Conservation (phyloP, 2,113 vertebrate species). For the Antennarius striatus region DNA sequence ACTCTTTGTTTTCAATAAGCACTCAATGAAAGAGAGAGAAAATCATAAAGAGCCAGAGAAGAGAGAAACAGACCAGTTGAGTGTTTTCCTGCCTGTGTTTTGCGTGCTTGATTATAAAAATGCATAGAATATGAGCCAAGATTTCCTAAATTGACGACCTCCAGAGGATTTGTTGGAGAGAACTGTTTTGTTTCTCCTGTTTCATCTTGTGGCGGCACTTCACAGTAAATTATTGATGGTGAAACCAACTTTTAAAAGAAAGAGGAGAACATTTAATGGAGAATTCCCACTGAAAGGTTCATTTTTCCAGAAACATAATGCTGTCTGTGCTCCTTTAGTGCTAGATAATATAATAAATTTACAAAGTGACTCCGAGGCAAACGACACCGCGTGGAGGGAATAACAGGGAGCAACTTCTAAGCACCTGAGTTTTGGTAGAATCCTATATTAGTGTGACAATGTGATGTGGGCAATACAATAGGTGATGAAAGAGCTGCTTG, state of each 20-base stretch:
- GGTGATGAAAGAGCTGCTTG: slow-evolving; percentile 68
- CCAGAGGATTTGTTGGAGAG: slow-evolving; percentile 33
- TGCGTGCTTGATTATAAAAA: neutral
- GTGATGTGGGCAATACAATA: slow-evolving; percentile 59
- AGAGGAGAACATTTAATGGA: slow-evolving; percentile 24
- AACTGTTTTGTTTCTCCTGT: slow-evolving; percentile 26
- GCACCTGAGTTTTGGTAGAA: slow-evolving; percentile 51
- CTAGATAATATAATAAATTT: slow-evolving; percentile 14
- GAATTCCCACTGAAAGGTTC: slow-evolving; percentile 26
- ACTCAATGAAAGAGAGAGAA: slow-evolving; percentile 6
- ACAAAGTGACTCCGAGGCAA: slow-evolving; percentile 35
- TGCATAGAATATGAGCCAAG: slow-evolving; percentile 6
- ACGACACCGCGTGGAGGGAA: slow-evolving; percentile 26
- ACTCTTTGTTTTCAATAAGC: slow-evolving; percentile 32
- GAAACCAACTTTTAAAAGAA: slow-evolving; percentile 30
- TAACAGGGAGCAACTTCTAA: slow-evolving; percentile 9
- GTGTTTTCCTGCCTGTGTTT: slow-evolving; percentile 13
- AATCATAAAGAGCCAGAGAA: neutral
- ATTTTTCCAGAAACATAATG: slow-evolving; percentile 17
- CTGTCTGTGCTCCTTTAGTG: slow-evolving; percentile 2
- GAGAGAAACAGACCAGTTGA: neutral
- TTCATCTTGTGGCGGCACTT: slow-evolving; percentile 29
- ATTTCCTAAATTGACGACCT: slow-evolving; percentile 27
- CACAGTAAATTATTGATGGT: slow-evolving; percentile 41
- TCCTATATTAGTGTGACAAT: slow-evolving; percentile 45